Evolutionary conservation across 2,113 vertebrate genomes (phyloP).

Genomic region (Petrocephalus microphthalmus): DNA sequence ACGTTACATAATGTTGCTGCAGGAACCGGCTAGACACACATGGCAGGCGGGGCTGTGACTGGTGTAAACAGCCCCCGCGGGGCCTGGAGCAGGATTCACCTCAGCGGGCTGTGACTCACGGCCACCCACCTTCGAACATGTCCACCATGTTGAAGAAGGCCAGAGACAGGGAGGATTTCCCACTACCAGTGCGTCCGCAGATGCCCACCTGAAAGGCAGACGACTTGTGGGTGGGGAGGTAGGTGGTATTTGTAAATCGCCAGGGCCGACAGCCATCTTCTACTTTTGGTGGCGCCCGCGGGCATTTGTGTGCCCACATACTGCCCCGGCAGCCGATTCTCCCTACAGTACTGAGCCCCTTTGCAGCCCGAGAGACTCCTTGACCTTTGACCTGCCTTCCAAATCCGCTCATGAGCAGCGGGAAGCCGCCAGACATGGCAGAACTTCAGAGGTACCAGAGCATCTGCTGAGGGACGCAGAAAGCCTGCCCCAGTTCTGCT

Average conservation of each 20-base stretch:
- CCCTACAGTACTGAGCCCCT: neutral
- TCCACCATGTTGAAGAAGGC: conserved; percentile 99
- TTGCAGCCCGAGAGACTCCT: neutral
- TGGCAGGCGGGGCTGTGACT: neutral
- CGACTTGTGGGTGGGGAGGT: neutral
- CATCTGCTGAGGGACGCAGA: neutral
- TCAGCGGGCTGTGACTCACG: neutral
- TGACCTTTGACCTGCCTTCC: conserved; percentile 9
- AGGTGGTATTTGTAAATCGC: neutral
- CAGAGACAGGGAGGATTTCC: conserved; percentile 91
- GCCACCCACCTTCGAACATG: conserved; percentile 85
- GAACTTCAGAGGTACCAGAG: neutral
- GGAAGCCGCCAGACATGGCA: neutral
- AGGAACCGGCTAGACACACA: neutral
- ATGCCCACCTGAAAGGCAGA: conserved; percentile 77
- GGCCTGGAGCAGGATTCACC: neutral
- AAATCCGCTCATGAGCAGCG: neutral
- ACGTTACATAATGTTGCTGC: neutral
- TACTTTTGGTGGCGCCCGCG: neutral
- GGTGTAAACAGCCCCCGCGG: neutral
- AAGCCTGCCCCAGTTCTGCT: neutral
- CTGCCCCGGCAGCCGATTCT: neutral
- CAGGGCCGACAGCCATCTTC: neutral
- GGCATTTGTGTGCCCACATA: neutral
- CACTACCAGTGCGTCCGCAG: conserved; percentile 92